Base-by-base conservation (phyloP, 2,888 invertebrate genomes). In the Thalpophila matura region DNA sequence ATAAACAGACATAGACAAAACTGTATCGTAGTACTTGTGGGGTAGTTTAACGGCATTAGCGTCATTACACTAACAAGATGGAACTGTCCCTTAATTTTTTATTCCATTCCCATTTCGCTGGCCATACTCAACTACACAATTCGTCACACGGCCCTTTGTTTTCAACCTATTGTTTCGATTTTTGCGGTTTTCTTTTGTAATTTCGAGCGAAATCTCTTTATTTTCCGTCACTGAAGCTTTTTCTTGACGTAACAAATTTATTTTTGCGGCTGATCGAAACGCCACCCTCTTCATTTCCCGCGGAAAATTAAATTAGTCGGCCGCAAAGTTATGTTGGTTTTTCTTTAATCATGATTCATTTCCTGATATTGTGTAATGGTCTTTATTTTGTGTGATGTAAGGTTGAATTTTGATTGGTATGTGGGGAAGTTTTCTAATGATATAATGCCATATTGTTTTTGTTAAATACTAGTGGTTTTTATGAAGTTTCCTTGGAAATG, bases 161-260 rank as follows among this genome's bases (percentile, higher is more conserved):
- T 79, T 72, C 67, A 59, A 74, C 71, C 86, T 84, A 82, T 89
- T 89, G 88, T 89, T 89, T 86, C 82, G 86, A 89, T 87, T 87
- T 85, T 86, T 86, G 88, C 81, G 86, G 86, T 84, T 82, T 85
- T 85, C 86, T 86, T 88, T 89, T 88, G 84, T 86, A 84, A 84
- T 83, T 80, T 81, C 81, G 81, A 82, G 84, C 81, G 77, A 86
- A 87, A 86, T 86, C 80, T 87, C 84, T 88, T 86, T 88, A 86
- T 87, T 86, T 83, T 82, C 80, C 81, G 77, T 79, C 80, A 77
- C 78, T 73, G 72, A 79, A 83, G 84, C 83, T 84, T 87, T 86
- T 82, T 73, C 82, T 82, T 74, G 67, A 66, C 70, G 60, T 71
- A 46, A 65, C 82, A 67, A 82, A 74, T 40, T 79, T 81, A 64